These are phyloP conservation scores for Cyanistes caeruleus DNA, from an alignment of 2,113 vertebrate genomes.

Conservation along the genomic window DNA sequence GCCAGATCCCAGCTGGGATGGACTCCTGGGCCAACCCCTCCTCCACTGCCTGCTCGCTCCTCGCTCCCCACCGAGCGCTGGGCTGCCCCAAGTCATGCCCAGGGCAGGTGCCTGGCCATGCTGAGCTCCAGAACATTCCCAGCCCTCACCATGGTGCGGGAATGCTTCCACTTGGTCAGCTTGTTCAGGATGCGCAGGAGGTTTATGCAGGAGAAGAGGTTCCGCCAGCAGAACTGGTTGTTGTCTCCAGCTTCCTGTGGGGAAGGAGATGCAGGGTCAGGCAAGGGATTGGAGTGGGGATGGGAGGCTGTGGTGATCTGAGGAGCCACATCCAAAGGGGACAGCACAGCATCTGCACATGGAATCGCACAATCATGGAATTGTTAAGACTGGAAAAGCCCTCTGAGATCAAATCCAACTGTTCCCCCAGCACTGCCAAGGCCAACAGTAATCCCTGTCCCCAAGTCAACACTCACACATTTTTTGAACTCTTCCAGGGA, in stretches of 20 bases:
- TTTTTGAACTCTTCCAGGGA: not conserved
- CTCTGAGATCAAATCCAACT: not conserved
- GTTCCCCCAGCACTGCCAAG: not conserved
- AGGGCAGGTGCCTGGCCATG: not conserved
- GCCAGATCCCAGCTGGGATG: not conserved
- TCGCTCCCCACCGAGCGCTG: rapidly evolving
- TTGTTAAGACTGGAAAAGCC: not conserved
- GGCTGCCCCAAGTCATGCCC: not conserved
- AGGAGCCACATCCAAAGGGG: not conserved
- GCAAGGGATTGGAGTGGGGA: rapidly evolving
- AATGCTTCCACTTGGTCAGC: constrained; percentile 99
- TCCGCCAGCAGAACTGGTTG: constrained; percentile 98
- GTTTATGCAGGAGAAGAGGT: constrained; percentile 98
- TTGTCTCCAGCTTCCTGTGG: constrained; percentile 94
- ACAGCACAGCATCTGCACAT: not conserved
- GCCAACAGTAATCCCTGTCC: not conserved
- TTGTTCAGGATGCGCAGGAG: constrained; percentile 97
- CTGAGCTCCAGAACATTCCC: not conserved
- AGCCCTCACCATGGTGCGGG: constrained; percentile 91
- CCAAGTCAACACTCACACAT: not conserved
- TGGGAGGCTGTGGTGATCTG: not conserved
- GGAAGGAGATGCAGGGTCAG: not conserved
- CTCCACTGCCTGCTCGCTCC: not conserved
- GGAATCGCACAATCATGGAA: not conserved
- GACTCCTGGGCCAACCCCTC: not conserved